phyloP scores from a whole-genome alignment of 2,113 vertebrate species.

The Lota lota region DNA sequence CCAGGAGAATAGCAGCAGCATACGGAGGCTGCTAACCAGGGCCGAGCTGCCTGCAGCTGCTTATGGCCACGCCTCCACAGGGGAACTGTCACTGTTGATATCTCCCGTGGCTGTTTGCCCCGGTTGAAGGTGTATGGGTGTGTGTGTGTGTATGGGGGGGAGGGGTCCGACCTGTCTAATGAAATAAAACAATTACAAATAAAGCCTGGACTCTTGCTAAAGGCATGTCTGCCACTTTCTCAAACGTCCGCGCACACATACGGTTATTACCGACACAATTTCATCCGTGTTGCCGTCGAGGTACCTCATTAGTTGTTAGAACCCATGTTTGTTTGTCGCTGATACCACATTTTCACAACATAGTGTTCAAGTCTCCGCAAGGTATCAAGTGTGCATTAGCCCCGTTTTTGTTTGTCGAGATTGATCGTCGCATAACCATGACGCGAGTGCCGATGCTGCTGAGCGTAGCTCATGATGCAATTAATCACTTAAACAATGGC shows the following conservation, averaged over 20 bases:
- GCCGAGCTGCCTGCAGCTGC: conserved; percentile 34
- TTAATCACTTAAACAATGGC: conserved; percentile 41
- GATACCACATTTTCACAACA: not conserved
- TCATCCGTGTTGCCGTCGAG: conserved; percentile 1
- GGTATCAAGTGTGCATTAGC: conserved; percentile 15
- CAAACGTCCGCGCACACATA: not conserved
- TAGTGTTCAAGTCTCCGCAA: not conserved
- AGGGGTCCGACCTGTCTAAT: conserved; percentile 55
- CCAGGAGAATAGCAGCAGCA: conserved; percentile 46
- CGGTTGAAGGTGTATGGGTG: conserved; percentile 9
- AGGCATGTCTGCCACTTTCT: conserved; percentile 21
- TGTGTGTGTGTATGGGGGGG: not conserved
- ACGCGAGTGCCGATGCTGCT: conserved; percentile 24
- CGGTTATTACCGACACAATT: not conserved
- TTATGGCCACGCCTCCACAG: conserved; percentile 53
- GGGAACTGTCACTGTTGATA: conserved; percentile 62
- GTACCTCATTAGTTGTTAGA: conserved; percentile 18
- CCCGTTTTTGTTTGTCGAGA: conserved; percentile 34
- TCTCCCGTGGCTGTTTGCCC: conserved; percentile 46
- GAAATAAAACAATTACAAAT: conserved; percentile 45
- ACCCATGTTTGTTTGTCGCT: not conserved
- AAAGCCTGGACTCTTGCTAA: conserved; percentile 35
- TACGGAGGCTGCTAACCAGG: conserved; percentile 44
- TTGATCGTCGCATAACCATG: conserved; percentile 39
- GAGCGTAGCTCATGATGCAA: conserved; percentile 42